Evolutionary conservation across 2,888 invertebrate species (phyloP).

Genomic region (Branchellion lobata): DNA sequence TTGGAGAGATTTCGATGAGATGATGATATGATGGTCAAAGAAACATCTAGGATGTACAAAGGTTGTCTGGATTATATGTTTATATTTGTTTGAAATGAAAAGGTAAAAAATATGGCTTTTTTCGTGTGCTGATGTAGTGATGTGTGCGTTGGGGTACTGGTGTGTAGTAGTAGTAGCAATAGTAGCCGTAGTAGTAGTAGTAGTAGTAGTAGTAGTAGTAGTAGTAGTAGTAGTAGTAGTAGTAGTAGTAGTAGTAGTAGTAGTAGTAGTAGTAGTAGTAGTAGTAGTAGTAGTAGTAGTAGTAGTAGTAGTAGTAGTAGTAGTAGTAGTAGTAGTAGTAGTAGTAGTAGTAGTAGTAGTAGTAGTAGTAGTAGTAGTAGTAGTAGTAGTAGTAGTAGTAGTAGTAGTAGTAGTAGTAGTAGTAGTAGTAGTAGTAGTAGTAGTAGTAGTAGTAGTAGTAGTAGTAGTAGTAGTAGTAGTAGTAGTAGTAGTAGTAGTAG

Average conservation of each 20-base stretch:
- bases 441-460: slow-evolving; percentile 7
- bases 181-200: too few relatives aligned
- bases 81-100: too few relatives aligned
- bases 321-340: not conserved
- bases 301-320: not conserved
- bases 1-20: too few relatives aligned
- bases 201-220: not conserved
- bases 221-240: not conserved
- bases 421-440: not conserved
- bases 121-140: too few relatives aligned
- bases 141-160: too few relatives aligned
- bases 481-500: slow-evolving; percentile 3
- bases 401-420: slow-evolving; percentile 7
- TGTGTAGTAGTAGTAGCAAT: not conserved
- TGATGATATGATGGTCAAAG: too few relatives aligned
- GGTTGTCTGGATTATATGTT: too few relatives aligned
- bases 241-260: not conserved
- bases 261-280: slow-evolving; percentile 7
- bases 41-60: too few relatives aligned
- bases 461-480: slow-evolving; percentile 7
- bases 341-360: not conserved
- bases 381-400: not conserved
- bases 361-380: slow-evolving; percentile 9
- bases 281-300: slow-evolving; percentile 7
- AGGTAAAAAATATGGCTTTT: too few relatives aligned